Evolutionary conservation across 2,888 invertebrate genomes (phyloP), one percentile per base, ranked within the genome.

Genomic region (Meta bourneti): DNA sequence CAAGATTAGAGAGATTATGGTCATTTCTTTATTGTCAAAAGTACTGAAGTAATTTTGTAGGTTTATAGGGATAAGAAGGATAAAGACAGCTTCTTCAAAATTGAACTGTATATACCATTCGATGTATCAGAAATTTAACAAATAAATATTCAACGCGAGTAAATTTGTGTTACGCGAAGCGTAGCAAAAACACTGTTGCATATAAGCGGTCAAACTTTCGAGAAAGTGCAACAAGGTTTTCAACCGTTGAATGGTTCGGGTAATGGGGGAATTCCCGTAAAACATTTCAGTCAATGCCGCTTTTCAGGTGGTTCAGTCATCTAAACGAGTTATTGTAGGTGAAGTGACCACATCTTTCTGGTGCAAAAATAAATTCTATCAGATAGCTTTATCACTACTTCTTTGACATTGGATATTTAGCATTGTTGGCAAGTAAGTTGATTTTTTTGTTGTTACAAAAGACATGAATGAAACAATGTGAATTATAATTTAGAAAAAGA

Each of bases 141-240:
- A 34, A 61, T 61, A 61, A 61, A 9, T 61, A 61, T 61, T 9
- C 61, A 9, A 61, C 61, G 8, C 8, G 11, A 61, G 61, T 9
- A 61, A 11, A 61, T 61, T 61, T 61, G 19, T 87, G 87, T 71
- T 79, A 34, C 51, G 16, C 51, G 87, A 72, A 79, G 87, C 79
- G 87, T 16, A 78, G 19, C 61, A 49, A 16, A 52, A 51, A 34
- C 49, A 8, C n/a, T 34, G 20, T 72, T 87, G 52, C 79, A 69
- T 69, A 19, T 48, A 84, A 77, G 78, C 77, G 85, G 87, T 80
- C 79, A 86, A n/a, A 77, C 69, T 78, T 49, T 70, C 11, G 20
- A 19, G 69, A 51, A 77, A 85, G 2, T 49, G 51, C 78, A 87
- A 71, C 71, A 89, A 74, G 75, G 81, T 89, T 89, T 89, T 75